These are phyloP conservation scores for Rachycentron canadum DNA, from an alignment of 2,797 vertebrate species.

Conservation along the genomic window DNA sequence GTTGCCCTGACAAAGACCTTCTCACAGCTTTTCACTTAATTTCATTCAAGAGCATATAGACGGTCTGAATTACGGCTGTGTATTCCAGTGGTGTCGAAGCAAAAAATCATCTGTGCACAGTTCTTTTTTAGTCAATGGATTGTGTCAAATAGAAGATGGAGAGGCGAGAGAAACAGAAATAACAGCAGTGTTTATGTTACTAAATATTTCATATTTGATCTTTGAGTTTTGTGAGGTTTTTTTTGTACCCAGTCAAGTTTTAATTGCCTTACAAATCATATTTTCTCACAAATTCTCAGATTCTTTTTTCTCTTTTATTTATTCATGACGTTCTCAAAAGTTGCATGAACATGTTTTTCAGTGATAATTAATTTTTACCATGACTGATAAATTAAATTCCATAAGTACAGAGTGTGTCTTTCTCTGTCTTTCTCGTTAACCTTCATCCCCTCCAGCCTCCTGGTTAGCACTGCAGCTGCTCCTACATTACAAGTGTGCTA, in stretches of 20 bases:
- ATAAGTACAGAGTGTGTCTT: conserved; percentile 29
- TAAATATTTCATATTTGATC: conserved; percentile 52
- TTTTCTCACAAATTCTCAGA: conserved; percentile 44
- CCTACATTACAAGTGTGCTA: conserved; percentile 79
- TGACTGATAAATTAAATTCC: conserved; percentile 62
- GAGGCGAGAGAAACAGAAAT: conserved; percentile 4
- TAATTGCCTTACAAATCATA: conserved; percentile 37
- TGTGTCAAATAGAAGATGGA: not conserved
- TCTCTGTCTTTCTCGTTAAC: conserved; percentile 69
- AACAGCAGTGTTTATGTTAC: conserved; percentile 10
- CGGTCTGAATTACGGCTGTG: conserved; percentile 16
- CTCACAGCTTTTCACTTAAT: conserved; percentile 30
- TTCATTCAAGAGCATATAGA: conserved; percentile 33
- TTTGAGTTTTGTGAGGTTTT: conserved; percentile 28
- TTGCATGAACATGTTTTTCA: conserved; percentile 52
- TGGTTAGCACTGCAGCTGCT: conserved; percentile 82
- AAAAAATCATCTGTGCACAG: conserved; percentile 30
- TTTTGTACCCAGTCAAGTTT: conserved; percentile 32
- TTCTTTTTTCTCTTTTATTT: conserved; percentile 38
- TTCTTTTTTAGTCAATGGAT: conserved; percentile 13
- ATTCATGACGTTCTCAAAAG: conserved; percentile 56
- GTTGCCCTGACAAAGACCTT: conserved; percentile 23
- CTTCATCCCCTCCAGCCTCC: conserved; percentile 76
- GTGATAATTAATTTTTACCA: conserved; percentile 41
- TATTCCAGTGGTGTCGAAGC: conserved; percentile 6